Percentiles rank a stretch among this genome's conserved stretches.
Evolutionary conservation across 2,888 invertebrate genomes (phyloP).

Genomic region (Chorisops tibialis): DNA sequence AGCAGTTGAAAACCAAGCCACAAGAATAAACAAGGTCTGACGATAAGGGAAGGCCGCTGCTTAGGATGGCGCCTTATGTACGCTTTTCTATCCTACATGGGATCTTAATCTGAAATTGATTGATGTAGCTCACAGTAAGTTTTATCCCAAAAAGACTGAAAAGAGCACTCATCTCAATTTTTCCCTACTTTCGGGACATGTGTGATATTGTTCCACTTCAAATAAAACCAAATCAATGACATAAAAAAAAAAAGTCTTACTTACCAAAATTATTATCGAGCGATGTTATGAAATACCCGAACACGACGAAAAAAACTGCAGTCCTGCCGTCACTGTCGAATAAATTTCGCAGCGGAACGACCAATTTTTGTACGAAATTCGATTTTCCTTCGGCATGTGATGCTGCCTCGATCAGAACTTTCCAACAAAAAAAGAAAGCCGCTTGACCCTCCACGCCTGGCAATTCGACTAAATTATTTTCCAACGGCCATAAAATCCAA

Average conservation of each 20-base stretch:
- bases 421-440: constrained; percentile 42
- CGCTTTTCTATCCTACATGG: too few relatives aligned
- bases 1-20: too few relatives aligned
- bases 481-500: constrained; percentile 48
- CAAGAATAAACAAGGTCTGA: too few relatives aligned
- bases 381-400: constrained; percentile 40
- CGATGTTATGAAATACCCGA: constrained; percentile 13
- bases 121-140: too few relatives aligned
- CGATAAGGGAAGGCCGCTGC: too few relatives aligned
- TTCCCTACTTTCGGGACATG: too few relatives aligned
- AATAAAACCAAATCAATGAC: not conserved
- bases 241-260: not conserved
- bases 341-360: not conserved
- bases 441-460: constrained; percentile 24
- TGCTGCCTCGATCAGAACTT: constrained; percentile 40
- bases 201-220: constrained; percentile 14
- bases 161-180: too few relatives aligned
- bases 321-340: not conserved
- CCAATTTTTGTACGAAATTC: constrained; percentile 31
- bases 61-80: too few relatives aligned
- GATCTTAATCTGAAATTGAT: too few relatives aligned
- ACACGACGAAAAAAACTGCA: constrained; percentile 5
- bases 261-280: constrained; percentile 28
- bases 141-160: too few relatives aligned
- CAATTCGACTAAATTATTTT: constrained; percentile 26